Base-by-base conservation (phyloP, 2,888 invertebrate genomes). In the Stenoptilia bipunctidactyla region DNA sequence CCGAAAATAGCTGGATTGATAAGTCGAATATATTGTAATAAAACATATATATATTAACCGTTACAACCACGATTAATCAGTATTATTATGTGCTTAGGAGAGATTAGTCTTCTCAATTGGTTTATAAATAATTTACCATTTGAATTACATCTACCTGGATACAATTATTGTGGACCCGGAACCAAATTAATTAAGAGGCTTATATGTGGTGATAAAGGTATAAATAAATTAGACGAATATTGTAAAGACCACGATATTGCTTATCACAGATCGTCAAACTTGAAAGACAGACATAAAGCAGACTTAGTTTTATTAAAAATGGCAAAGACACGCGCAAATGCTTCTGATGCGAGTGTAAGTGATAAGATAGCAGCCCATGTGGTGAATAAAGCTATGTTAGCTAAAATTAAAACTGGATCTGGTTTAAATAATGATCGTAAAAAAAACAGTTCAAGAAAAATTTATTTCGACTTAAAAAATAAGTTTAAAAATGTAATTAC, bases 261-360 rank as follows among this genome's bases (percentile, higher is more conserved):
- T n/a, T 49, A 49, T 30, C 12, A 37, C 9, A 37, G 45, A 13
- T 40, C 40, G 6, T 13, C 27, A 37, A 38, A 45, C 43, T 39
- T 53, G 40, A 15, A 38, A 15, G 41, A 47, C 34, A 48, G 63
- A 37, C 53, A 65, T 45, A 44, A 47, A 34, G 69, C 66, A 2
- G 66, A 74, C 50, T 45, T 50, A 42, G 20, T 49, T 13, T 46
- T 69, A n/a, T 50, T 51, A n/a, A 51, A 61, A 34, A 51, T 50
- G 50, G 67, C 47, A n/a, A 39, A 63, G 59, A 44, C 46, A 46
- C 40, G 40, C 12, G 14, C 13, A 25, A 5, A 4, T 25, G 38
- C 37, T 2, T 9, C 36, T 6, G 38, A 40, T 38, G 42, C 41
- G 15, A 44, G 39, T 34, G 6, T 27, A 10, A 37, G 40, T 0